Percentiles rank a stretch among this genome's conserved stretches.
phyloP scores from a whole-genome alignment of 2,888 invertebrate species.

The Brenthis daphne region DNA sequence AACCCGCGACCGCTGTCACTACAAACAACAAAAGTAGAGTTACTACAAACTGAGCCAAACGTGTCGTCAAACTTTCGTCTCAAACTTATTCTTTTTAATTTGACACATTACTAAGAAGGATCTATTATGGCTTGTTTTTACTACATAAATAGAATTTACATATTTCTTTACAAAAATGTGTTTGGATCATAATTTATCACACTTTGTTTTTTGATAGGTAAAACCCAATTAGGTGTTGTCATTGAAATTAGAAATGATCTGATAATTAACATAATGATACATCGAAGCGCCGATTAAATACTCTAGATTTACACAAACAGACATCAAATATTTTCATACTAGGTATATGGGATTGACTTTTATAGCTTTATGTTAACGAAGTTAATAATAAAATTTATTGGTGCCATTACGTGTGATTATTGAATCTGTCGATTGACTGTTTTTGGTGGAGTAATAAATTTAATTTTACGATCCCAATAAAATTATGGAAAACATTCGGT shows the following conservation, averaged over 20 bases:
- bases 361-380: conserved; percentile 29
- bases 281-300: conserved; percentile 19
- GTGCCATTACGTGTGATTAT: conserved; percentile 20
- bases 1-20: too few relatives aligned
- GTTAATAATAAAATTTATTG: conserved; percentile 26
- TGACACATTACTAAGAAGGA: too few relatives aligned
- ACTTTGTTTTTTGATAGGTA: not conserved
- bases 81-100: too few relatives aligned
- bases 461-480: conserved; percentile 20
- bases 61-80: too few relatives aligned
- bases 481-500: not conserved
- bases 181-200: not conserved
- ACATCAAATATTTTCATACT: conserved; percentile 14
- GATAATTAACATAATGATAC: conserved; percentile 26
- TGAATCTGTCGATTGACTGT: conserved; percentile 20
- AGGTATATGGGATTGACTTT: conserved; percentile 18
- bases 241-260: conserved; percentile 10
- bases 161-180: not conserved
- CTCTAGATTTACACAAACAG: conserved; percentile 19
- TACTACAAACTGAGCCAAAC: too few relatives aligned
- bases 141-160: too few relatives aligned
- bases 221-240: not conserved
- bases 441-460: conserved; percentile 23
- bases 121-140: too few relatives aligned
- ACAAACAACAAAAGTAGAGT: too few relatives aligned